Conservation (phyloP, 2,888 invertebrate genomes). For the Tetanocera ferruginea region DNA sequence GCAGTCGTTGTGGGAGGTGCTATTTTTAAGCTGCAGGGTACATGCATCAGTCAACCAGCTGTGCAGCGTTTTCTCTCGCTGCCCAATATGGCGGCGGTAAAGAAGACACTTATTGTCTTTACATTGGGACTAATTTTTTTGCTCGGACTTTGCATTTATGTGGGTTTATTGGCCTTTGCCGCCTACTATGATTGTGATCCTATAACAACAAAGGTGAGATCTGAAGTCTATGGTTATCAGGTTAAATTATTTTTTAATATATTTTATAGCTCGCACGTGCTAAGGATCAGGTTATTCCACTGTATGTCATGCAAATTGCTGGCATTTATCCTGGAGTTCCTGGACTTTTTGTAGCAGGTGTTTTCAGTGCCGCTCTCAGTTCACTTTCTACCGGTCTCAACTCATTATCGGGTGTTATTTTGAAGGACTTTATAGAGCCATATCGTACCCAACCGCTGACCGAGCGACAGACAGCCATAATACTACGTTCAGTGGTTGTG, state of each 20-base stretch:
- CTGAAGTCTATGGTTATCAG: background rate
- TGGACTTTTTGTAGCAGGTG: conserved; percentile 88
- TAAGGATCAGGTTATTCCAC: conserved; percentile 84
- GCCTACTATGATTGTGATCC: conserved; percentile 83
- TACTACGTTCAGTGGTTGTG: conserved; percentile 78
- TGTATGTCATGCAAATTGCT: conserved; percentile 86
- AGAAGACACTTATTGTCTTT: conserved; percentile 77
- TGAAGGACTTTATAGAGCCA: conserved; percentile 83
- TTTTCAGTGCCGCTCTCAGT: conserved; percentile 90
- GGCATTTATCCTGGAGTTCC: conserved; percentile 83
- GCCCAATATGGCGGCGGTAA: conserved; percentile 77
- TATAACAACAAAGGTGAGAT: conserved; percentile 76
- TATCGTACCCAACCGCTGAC: conserved; percentile 73
- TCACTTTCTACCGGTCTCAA: conserved; percentile 84
- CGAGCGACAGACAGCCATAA: conserved; percentile 71
- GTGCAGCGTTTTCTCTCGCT: conserved; percentile 85
- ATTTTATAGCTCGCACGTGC: conserved; percentile 76
- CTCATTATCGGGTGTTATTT: conserved; percentile 82
- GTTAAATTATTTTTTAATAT: background rate
- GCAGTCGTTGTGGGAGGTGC: conserved; percentile 81
- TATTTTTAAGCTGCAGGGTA: conserved; percentile 80
- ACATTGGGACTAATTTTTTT: conserved; percentile 75
- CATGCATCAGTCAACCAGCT: conserved; percentile 85
- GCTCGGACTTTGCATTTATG: conserved; percentile 77
- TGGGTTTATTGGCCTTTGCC: conserved; percentile 81